These are phyloP conservation scores for Hemaris fuciformis DNA, from an alignment of 2,888 invertebrate species.

Conservation along the genomic window DNA sequence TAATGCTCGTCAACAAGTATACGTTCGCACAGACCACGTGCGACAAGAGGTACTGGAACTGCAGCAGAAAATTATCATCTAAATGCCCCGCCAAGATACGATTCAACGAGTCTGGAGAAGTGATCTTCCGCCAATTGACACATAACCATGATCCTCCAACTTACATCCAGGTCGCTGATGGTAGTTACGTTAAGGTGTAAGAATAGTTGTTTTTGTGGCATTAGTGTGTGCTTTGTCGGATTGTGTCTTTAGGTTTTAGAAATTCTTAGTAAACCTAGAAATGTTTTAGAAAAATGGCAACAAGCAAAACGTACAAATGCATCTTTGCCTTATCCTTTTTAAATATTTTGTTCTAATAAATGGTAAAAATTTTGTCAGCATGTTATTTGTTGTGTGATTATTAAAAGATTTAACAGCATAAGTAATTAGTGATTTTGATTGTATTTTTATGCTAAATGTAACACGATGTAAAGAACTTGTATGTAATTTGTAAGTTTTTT, in stretches of 20 bases:
- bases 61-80: conserved; percentile 44
- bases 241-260: no score
- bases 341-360: no score
- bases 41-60: conserved; percentile 55
- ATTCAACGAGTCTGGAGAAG: conserved; percentile 40
- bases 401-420: no score
- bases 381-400: no score
- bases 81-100: conserved; percentile 51
- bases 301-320: no score
- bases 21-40: conserved; percentile 51
- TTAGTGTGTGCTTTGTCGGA: no score
- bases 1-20: conserved; percentile 33
- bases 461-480: not conserved
- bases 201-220: not conserved
- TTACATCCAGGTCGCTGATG: not conserved
- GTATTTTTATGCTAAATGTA: not conserved
- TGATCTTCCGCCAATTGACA: conserved; percentile 13
- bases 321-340: no score
- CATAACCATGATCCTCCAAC: conserved; percentile 24
- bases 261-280: no score
- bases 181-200: conserved; percentile 13
- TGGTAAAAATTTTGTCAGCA: no score
- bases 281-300: no score
- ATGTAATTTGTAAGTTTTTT: no score
- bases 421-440: not conserved